These are phyloP conservation scores for Acrossocheilus fasciatus DNA, from an alignment of 2,797 vertebrate genomes.

Conservation along the genomic window DNA sequence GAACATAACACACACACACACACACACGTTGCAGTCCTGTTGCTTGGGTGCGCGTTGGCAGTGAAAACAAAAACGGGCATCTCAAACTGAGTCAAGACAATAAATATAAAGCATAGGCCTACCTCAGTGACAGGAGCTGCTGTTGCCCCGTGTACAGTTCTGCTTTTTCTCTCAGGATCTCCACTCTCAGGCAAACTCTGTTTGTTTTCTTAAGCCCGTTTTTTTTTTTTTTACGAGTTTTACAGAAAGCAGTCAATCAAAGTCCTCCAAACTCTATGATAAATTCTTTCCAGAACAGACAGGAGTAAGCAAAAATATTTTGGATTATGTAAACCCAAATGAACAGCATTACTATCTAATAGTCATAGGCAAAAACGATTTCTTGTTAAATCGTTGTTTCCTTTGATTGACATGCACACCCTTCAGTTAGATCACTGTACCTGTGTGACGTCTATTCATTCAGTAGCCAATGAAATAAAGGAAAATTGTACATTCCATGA, in stretches of 20 bases:
- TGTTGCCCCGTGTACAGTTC: too few relatives aligned
- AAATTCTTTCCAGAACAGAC: background rate
- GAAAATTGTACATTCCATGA: too few relatives aligned
- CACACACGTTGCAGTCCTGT: too few relatives aligned
- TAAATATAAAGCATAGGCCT: background rate
- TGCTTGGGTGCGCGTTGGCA: too few relatives aligned
- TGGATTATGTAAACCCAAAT: background rate
- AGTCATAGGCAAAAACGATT: background rate
- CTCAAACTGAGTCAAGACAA: background rate
- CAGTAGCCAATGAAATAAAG: too few relatives aligned
- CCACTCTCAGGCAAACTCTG: background rate
- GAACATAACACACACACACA: too few relatives aligned
- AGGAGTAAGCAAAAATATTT: background rate
- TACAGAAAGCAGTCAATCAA: background rate
- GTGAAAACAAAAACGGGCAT: background rate
- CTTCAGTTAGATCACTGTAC: too few relatives aligned
- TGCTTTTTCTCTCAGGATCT: background rate
- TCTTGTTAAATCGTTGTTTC: too few relatives aligned
- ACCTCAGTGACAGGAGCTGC: background rate
- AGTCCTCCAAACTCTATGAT: background rate
- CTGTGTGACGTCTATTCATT: too few relatives aligned
- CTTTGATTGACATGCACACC: too few relatives aligned
- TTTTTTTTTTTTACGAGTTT: background rate
- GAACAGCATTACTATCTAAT: background rate
- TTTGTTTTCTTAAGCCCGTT: background rate